Evolutionary conservation across 2,113 vertebrate genomes (phyloP), one percentile per base, ranked within the genome.

Genomic region (Labeo catla): DNA sequence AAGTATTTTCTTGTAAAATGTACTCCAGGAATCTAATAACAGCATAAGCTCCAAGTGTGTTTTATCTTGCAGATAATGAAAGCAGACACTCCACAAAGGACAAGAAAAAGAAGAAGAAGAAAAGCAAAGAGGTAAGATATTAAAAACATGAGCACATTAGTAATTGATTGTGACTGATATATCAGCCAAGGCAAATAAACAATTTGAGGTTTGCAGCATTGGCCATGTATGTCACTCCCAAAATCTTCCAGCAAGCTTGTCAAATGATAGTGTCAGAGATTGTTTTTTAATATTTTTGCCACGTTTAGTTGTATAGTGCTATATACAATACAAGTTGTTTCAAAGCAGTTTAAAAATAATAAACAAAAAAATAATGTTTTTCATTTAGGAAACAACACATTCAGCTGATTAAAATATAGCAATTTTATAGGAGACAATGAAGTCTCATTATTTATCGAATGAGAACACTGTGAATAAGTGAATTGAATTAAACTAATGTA

Each of bases 101-200:
- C 36, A 93, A 92, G 86, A 93, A 93, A 86, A 96, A 95, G n/a
- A 96, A 96, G 92, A 96, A 96, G 91, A 97, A 96, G 85, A 96
- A 95, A 76, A 82, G 86, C 88, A 95, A 93, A 91, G 96, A 96
- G 95, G 96, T 97, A 92, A 36, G 6, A 4, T n/a, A 5, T 63
- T 6, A 65, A n/a, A 52, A n/a, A 19, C 65, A 19, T 50, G n/a
- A 57, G 39, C 11, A 59, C 8, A 23, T 78, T 57, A 65, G 12
- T 63, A 2, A 39, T 19, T 19, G 15, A 70, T 36, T 36, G 66
- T 8, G 28, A 52, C 28, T 66, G 43, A 39, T 50, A 15, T 45
- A 59, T 47, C 70, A n/a, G 9, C 9, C 8, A 10, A 8, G 36
- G 16, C 19, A 45, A 11, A n/a, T 23, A 47, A 72, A n/a, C 39